phyloP scores from a whole-genome alignment of 2,888 invertebrate species.

The Esperia sulphurella region DNA sequence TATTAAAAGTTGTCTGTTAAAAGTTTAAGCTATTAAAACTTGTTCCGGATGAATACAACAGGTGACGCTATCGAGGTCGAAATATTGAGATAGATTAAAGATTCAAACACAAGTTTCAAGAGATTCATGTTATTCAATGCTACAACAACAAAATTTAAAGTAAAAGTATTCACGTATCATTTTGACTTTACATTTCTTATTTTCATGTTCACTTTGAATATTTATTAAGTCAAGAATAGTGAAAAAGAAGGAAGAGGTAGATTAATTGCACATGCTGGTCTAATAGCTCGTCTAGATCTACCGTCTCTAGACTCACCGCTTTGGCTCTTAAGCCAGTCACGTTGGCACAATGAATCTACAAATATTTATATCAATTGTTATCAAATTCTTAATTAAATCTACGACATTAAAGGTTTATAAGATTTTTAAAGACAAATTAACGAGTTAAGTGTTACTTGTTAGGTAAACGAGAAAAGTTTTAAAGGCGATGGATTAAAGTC shows the following conservation, averaged over 20 bases:
- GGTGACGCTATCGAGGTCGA: constrained; percentile 15
- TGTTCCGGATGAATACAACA: background rate
- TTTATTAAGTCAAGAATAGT: constrained; percentile 30
- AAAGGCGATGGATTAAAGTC: constrained; percentile 13
- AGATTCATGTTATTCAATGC: too few species aligned
- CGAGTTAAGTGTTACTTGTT: too few species aligned
- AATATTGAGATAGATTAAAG: constrained; percentile 9
- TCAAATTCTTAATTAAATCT: constrained; percentile 8
- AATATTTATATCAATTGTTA: constrained; percentile 50
- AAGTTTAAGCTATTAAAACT: background rate
- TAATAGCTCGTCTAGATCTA: constrained; percentile 70
- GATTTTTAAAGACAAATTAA: too few species aligned
- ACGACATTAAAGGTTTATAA: too few species aligned
- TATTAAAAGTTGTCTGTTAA: background rate
- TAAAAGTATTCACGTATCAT: background rate
- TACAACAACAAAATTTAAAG: too few species aligned
- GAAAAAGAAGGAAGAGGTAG: constrained; percentile 43
- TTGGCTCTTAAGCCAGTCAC: constrained; percentile 76
- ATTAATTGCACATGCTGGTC: constrained; percentile 57
- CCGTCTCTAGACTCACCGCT: constrained; percentile 75
- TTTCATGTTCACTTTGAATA: constrained; percentile 19
- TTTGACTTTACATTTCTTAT: background rate
- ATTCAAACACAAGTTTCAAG: background rate
- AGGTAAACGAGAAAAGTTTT: constrained; percentile 13
- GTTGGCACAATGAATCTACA: constrained; percentile 77